A percentile compares a stretch with the other conserved stretches of the same genome.
These are phyloP conservation scores for Phyllostomus discolor DNA, from an alignment of 2,113 vertebrate species.

Conservation along the genomic window DNA sequence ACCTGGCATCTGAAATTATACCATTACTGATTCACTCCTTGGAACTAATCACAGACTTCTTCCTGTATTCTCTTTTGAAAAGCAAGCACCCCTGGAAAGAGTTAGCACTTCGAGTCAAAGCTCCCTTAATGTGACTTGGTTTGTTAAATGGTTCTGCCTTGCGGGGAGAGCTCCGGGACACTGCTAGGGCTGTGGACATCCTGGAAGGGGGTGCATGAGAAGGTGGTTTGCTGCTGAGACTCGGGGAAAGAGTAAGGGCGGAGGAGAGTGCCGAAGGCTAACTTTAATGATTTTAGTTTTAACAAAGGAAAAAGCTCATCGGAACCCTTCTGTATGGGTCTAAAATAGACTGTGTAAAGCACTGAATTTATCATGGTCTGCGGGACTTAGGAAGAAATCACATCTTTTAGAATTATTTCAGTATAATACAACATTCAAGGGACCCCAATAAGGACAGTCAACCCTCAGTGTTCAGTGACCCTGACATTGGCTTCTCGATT, in stretches of 20 bases:
- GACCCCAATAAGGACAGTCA: not conserved
- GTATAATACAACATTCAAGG: not conserved
- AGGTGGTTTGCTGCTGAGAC: not conserved
- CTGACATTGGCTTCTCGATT: not conserved
- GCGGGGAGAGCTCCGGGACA: not conserved
- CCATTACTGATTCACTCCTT: not conserved
- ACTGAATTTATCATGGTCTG: not conserved
- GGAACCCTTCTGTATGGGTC: not conserved
- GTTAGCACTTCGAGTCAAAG: not conserved
- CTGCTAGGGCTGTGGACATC: not conserved
- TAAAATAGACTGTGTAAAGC: not conserved
- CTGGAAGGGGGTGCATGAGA: not conserved
- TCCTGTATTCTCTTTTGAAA: not conserved
- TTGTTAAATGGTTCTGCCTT: not conserved
- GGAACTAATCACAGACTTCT: not conserved
- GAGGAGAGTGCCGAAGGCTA: not conserved
- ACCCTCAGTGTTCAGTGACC: not conserved
- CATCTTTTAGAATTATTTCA: constrained; percentile 37
- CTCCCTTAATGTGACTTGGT: not conserved
- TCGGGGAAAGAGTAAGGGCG: not conserved
- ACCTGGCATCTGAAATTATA: not conserved
- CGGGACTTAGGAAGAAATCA: not conserved
- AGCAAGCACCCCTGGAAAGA: not conserved
- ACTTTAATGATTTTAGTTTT: not conserved
- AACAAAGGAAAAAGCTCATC: not conserved